Evolutionary conservation across 2,888 invertebrate species (phyloP).

Genomic region (Cerastis leucographa): DNA sequence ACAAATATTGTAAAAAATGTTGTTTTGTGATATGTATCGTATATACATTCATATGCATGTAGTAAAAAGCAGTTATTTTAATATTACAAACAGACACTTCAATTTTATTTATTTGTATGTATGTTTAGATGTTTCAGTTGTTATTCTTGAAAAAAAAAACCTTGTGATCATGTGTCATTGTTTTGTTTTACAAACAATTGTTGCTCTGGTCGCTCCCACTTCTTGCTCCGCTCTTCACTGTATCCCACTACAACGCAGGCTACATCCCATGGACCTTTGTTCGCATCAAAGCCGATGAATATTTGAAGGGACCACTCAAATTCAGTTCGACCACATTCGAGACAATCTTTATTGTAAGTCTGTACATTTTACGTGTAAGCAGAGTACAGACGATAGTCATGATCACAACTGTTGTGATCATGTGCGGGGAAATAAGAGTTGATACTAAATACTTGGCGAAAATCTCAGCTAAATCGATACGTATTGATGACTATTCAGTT

Average conservation of each 20-base stretch:
- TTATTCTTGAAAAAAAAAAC: neutral
- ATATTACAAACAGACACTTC: too few species aligned
- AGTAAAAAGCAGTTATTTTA: too few species aligned
- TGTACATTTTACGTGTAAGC: slow-evolving; percentile 41
- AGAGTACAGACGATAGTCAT: neutral
- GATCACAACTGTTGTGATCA: too few species aligned
- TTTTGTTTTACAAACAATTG: neutral
- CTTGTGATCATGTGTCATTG: neutral
- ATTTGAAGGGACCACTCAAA: slow-evolving; percentile 69
- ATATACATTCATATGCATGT: too few species aligned
- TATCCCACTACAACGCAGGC: slow-evolving; percentile 5
- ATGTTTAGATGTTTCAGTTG: neutral
- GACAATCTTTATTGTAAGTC: slow-evolving; percentile 33
- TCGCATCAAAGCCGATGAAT: slow-evolving; percentile 68
- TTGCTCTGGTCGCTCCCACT: neutral
- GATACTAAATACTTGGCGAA: neutral
- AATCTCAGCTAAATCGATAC: neutral
- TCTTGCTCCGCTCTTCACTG: neutral
- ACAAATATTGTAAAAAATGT: too few species aligned
- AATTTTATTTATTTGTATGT: too few species aligned
- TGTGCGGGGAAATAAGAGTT: neutral
- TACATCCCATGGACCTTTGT: slow-evolving; percentile 58
- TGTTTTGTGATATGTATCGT: too few species aligned
- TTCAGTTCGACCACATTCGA: slow-evolving; percentile 62
- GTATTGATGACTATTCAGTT: neutral